Evolutionary conservation across 2,797 vertebrate species (phyloP).

Genomic region (Acipenser ruthenus): DNA sequence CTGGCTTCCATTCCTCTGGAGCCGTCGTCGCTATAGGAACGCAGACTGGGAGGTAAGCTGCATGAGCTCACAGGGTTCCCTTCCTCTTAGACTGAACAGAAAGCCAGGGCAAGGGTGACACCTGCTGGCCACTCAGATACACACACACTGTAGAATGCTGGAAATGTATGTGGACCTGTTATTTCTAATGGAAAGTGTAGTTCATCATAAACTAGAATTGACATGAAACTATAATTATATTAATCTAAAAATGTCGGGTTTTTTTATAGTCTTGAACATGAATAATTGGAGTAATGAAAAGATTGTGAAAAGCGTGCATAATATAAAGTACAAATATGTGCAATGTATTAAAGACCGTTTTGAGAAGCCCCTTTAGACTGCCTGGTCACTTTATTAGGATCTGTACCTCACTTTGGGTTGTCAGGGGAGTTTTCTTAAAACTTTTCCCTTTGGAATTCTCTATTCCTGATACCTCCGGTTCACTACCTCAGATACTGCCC

Average conservation of each 20-base stretch:
- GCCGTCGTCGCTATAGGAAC: conserved; percentile 89
- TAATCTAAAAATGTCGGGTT: neutral
- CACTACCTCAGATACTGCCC: too few species aligned
- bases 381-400: too few species aligned
- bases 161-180: neutral
- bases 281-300: too few species aligned
- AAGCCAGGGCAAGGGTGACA: neutral
- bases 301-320: too few species aligned
- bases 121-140: neutral
- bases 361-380: too few species aligned
- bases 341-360: too few species aligned
- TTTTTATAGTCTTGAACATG: neutral
- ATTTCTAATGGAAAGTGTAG: conserved; percentile 5
- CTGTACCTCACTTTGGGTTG: too few species aligned
- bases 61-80: neutral
- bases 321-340: too few species aligned
- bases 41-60: conserved; percentile 82
- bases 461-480: too few species aligned
- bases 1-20: conserved; percentile 89
- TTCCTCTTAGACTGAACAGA: too few species aligned
- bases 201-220: neutral
- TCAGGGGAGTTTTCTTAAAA: too few species aligned
- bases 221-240: neutral
- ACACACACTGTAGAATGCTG: neutral
- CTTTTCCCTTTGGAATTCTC: too few species aligned